Evolutionary conservation across 1,140 invertebrate species (phyloP), one percentile per base, ranked within the genome.

Genomic region (Drosophila erecta): DNA sequence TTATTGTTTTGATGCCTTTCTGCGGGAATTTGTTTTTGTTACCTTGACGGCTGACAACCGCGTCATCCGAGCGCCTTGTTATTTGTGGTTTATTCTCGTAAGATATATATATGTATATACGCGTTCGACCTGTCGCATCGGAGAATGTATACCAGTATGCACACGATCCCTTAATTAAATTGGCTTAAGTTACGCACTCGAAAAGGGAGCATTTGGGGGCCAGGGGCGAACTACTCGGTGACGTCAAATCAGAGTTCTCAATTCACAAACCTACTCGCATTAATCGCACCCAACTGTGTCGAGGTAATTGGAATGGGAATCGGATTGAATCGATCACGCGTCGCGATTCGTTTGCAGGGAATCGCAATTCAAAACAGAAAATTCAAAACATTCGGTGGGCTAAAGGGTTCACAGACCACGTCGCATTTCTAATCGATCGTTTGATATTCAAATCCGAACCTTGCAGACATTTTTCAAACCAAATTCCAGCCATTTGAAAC

Each of bases 1-100:
- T 57, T 73, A 62, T 84, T 80, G 64, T 85, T 50, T 67, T 47
- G 64, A 54, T 70, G 40, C 67, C 64, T 70, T 70, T 64, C 58
- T 67, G 44, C 44, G 60, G 4, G 59, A 57, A 30, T 49, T 69
- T 70, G 66, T 70, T 77, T 47, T 84, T 56, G 67, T 53, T 57
- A 74, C 83, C 83, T 81, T 87, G 81, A 86, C 79, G 85, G 58
- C 64, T 44, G 15, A 53, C 30, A 14, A 76, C 37, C 54, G 76
- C 81, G 83, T 85, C 81, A 85, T 81, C 67, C 38, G 50, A 60
- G 35, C 65, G 17, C 14, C 56, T 37, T 46, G 11, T 35, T 58
- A 17, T 40, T 40, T 27, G 12, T n/a, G 15, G 41, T 4, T 44
- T 61, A 14, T 46, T 74, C 14, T 59, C 51, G 80, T 66, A 84